phyloP scores from a whole-genome alignment of 1,140 invertebrate species.

The Pogonus chalceus region DNA sequence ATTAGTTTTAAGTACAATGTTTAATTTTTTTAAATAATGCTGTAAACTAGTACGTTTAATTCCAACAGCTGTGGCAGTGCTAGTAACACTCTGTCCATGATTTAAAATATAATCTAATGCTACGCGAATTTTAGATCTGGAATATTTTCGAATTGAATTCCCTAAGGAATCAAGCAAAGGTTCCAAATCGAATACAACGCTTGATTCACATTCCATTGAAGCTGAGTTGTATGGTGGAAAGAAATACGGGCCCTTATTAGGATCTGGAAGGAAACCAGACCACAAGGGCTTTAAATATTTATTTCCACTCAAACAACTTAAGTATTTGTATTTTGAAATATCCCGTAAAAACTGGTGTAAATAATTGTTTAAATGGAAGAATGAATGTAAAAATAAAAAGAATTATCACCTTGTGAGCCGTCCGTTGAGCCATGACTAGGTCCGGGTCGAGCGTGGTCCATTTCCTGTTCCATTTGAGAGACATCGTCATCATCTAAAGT shows the following conservation, averaged over 20 bases:
- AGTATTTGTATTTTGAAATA: no score
- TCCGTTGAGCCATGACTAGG: constrained; percentile 45
- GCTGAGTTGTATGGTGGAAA: constrained; percentile 21
- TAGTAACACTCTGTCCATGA: constrained; percentile 42
- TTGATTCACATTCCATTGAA: neutral
- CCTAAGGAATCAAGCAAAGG: constrained; percentile 19
- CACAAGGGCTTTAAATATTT: neutral
- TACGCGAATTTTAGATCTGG: constrained; percentile 38
- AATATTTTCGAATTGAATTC: constrained; percentile 36
- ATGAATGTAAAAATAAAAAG: neutral
- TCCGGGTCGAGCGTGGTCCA: constrained; percentile 45
- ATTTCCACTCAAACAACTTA: constrained; percentile 21
- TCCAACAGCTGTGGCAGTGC: constrained; percentile 41
- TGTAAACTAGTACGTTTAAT: constrained; percentile 47
- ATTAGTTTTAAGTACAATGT: constrained; percentile 29
- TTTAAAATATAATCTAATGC: constrained; percentile 45
- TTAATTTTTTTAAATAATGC: constrained; percentile 47
- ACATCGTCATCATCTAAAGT: constrained; percentile 68
- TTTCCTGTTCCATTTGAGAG: constrained; percentile 49
- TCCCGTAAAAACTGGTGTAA: no score
- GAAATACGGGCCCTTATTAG: constrained; percentile 15
- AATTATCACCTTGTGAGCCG: constrained; percentile 43
- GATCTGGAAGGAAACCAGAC: constrained; percentile 25
- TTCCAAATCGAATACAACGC: constrained; percentile 17
- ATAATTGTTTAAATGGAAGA: constrained; percentile 7